These are phyloP conservation scores for Mactra quadrangularis DNA, from an alignment of 1,140 invertebrate genomes.

Conservation along the genomic window DNA sequence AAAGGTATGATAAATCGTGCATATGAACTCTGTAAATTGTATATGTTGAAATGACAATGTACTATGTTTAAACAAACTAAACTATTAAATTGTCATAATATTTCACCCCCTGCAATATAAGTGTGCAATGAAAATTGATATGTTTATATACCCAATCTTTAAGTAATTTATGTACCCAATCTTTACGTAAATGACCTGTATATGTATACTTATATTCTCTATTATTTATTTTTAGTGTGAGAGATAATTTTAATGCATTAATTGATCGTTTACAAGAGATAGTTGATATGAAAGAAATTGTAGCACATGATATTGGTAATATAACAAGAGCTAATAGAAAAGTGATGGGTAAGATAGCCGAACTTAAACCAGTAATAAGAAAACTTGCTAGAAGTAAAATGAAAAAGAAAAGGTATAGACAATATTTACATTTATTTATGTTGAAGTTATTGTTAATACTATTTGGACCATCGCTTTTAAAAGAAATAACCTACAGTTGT, in stretches of 20 bases:
- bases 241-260: constrained; percentile 42
- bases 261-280: constrained; percentile 23
- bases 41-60: too few species aligned
- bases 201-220: too few species aligned
- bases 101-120: too few species aligned
- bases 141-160: too few species aligned
- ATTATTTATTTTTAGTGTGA: constrained; percentile 39
- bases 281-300: neutral
- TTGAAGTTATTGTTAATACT: neutral
- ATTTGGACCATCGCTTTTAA: neutral
- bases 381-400: constrained; percentile 13
- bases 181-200: too few species aligned
- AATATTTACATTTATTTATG: too few species aligned
- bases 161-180: too few species aligned
- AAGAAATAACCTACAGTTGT: neutral
- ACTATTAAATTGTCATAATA: too few species aligned
- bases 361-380: constrained; percentile 26
- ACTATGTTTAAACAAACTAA: too few species aligned
- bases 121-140: too few species aligned
- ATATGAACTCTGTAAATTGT: too few species aligned
- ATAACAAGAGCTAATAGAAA: constrained; percentile 13
- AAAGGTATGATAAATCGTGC: too few species aligned
- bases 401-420: constrained; percentile 23
- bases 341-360: constrained; percentile 9
- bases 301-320: neutral